phyloP scores from a whole-genome alignment of 2,113 vertebrate genomes.

The Catharus bicknelli region DNA sequence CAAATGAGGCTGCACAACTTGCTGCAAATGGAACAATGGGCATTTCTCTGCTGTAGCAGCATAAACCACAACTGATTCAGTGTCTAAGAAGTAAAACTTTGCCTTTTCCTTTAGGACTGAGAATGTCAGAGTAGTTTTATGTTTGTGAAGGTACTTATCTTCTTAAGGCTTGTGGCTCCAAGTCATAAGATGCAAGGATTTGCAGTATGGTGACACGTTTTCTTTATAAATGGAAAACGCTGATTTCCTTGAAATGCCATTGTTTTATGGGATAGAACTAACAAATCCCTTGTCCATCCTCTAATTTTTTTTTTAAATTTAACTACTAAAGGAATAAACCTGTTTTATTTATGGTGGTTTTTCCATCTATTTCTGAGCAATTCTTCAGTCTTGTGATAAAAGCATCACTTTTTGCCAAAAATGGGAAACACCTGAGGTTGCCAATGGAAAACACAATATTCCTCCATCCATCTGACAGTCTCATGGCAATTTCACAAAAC shows the following conservation, averaged over 20 bases:
- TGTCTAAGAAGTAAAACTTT: neutral
- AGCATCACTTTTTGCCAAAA: neutral
- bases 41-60: neutral
- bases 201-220: neutral
- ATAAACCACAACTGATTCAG: neutral
- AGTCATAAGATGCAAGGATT: neutral
- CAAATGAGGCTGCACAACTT: neutral
- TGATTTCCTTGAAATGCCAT: neutral
- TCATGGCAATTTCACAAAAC: neutral
- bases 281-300: neutral
- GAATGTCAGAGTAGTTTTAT: neutral
- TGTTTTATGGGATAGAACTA: neutral
- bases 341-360: neutral
- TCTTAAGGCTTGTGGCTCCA: neutral
- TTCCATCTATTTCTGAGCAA: neutral
- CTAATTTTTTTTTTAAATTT: neutral
- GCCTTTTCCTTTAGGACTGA: neutral
- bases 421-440: neutral
- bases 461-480: neutral
- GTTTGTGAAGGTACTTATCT: neutral
- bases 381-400: neutral
- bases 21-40: fast-evolving
- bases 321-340: neutral
- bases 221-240: neutral
- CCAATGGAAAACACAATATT: neutral